phyloP scores from a whole-genome alignment of 2,797 vertebrate genomes.

The Miichthys miiuy region DNA sequence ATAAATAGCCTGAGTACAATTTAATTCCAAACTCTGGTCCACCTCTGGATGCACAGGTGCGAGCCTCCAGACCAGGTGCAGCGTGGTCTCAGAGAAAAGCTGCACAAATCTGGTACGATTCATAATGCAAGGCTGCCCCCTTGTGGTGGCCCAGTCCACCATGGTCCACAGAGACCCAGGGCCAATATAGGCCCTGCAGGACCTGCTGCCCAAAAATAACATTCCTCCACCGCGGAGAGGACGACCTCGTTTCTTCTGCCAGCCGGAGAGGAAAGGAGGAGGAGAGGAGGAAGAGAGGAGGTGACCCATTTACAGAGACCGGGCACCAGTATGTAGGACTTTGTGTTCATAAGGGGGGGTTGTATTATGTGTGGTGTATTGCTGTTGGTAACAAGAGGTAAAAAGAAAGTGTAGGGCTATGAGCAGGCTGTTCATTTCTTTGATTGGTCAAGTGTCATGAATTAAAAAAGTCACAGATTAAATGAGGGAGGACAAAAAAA shows the following conservation, averaged over 20 bases:
- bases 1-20: background rate
- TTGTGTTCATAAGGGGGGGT: slow-evolving; percentile 54
- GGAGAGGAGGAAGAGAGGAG: slow-evolving; percentile 74
- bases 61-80: slow-evolving; percentile 30
- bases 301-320: slow-evolving; percentile 82
- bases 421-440: slow-evolving; percentile 8
- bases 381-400: slow-evolving; percentile 47
- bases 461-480: slow-evolving; percentile 12
- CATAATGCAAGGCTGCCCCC: slow-evolving; percentile 61
- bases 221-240: slow-evolving; percentile 83
- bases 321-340: slow-evolving; percentile 80
- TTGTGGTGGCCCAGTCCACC: slow-evolving; percentile 79
- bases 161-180: slow-evolving; percentile 81
- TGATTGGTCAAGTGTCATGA: slow-evolving; percentile 3
- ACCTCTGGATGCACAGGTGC: slow-evolving; percentile 21
- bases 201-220: slow-evolving; percentile 87
- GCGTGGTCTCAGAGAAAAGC: background rate
- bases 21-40: background rate
- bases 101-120: slow-evolving; percentile 18
- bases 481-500: slow-evolving; percentile 13
- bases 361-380: slow-evolving; percentile 51
- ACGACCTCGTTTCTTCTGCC: slow-evolving; percentile 88
- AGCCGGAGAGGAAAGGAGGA: slow-evolving; percentile 77
- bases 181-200: slow-evolving; percentile 88
- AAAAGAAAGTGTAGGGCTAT: slow-evolving; percentile 18